Percentiles rank a stretch among this genome's conserved stretches.
Evolutionary conservation across 2,888 invertebrate species (phyloP).

Genomic region (Opisthograptis luteolata): DNA sequence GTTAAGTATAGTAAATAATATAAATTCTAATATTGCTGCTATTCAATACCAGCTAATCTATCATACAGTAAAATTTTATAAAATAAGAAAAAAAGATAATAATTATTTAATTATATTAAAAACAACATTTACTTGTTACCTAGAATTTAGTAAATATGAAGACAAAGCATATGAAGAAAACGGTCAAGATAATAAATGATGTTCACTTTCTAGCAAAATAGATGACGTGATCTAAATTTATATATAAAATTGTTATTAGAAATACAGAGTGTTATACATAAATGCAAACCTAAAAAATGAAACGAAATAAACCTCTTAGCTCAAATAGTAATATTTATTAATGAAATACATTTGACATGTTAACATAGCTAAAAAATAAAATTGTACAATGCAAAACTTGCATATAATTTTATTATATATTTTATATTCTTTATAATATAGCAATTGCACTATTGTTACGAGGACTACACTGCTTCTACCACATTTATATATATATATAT

Average conservation of each 20-base stretch:
- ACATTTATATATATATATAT: slow-evolving; percentile 65
- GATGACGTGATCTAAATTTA: slow-evolving; percentile 37
- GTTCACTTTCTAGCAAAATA: slow-evolving; percentile 48
- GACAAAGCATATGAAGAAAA: slow-evolving; percentile 46
- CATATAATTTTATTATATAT: slow-evolving; percentile 77
- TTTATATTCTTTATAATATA: slow-evolving; percentile 65
- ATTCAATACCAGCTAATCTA: slow-evolving; percentile 58
- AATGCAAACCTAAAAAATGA: slow-evolving; percentile 71
- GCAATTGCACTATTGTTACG: slow-evolving; percentile 83
- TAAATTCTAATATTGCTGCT: slow-evolving; percentile 64
- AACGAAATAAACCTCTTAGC: slow-evolving; percentile 75
- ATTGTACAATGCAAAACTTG: slow-evolving; percentile 82
- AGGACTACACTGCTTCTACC: slow-evolving; percentile 80
- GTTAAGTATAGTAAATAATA: slow-evolving; percentile 62
- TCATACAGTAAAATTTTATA: slow-evolving; percentile 49
- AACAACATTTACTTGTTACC: slow-evolving; percentile 40
- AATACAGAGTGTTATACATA: slow-evolving; percentile 57
- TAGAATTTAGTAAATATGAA: slow-evolving; percentile 55
- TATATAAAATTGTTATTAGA: slow-evolving; percentile 50
- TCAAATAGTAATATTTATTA: slow-evolving; percentile 80
- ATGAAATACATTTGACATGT: slow-evolving; percentile 77
- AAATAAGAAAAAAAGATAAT: slow-evolving; percentile 52
- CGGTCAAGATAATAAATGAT: slow-evolving; percentile 46
- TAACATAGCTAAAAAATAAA: slow-evolving; percentile 81
- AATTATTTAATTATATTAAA: slow-evolving; percentile 24